Evolutionary conservation across 2,797 vertebrate species (phyloP), one percentile per base, ranked within the genome.

Genomic region (Euphonia xanthogaster): DNA sequence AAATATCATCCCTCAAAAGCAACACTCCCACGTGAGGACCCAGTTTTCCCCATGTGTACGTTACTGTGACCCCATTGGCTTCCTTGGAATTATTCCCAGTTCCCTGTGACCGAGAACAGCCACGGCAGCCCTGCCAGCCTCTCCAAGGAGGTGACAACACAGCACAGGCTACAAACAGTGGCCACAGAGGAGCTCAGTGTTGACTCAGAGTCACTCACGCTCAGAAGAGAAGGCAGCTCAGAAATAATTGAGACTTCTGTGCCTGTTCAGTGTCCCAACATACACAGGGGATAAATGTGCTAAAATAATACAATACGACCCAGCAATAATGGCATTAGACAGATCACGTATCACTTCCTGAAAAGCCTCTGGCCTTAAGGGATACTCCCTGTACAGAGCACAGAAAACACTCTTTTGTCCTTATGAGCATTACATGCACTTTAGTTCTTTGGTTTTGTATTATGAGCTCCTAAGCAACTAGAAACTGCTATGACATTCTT

Each of bases 351-450:
- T 53, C 79, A 13, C 62, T 55, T 81, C 61, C 91, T 55, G 66
- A 82, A 97, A 90, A 95, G 79, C 70, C 58, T 51, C 62, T 74
- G 75, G 73, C 88, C 88, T 90, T 91, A 76, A 91, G 93, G 88
- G 76, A 95, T 70, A 30, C 70, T 72, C 62, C 30, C 44, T 66
- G 35, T 37, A 86, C 90, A 88, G 76, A 86, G 42, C 51, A 55
- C 19, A 65, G 58, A 93, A 94, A 92, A 81, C 48, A 62, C 3
- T 54, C 70, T 37, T 73, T 88, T 66, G 83, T 62, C 58, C 40
- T 88, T 80, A 84, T 2, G 51, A 93, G 84, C 67, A 50, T 42
- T 81, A 45, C 57, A 61, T 4, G 24, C 31, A 19, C 20, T 58
- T 47, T 17, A 8, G 37, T 45, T 63, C 57, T 83, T 62, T 27